phyloP scores from a whole-genome alignment of 1,140 invertebrate species.

The Euwallacea similis region DNA sequence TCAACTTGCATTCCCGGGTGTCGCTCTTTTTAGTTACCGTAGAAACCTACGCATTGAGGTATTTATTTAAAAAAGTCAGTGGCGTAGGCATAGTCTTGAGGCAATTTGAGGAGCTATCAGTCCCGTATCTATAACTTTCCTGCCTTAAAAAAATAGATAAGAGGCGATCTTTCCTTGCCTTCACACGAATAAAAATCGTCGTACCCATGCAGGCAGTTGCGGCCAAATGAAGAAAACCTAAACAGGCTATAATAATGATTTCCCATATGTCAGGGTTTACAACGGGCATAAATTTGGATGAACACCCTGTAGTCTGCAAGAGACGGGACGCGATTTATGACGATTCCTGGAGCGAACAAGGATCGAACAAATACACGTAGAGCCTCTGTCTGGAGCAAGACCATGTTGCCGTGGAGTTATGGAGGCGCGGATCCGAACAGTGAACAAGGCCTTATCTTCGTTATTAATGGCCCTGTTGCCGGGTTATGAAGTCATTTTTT shows the following conservation, averaged over 20 bases:
- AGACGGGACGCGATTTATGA: conserved; percentile 22
- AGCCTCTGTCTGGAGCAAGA: conserved; percentile 34
- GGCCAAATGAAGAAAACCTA: not conserved
- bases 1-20: too few species aligned
- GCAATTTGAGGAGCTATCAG: too few species aligned
- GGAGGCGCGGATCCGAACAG: conserved; percentile 8
- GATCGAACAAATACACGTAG: conserved; percentile 34
- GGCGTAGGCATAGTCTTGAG: too few species aligned
- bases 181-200: too few species aligned
- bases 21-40: too few species aligned
- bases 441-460: conserved; percentile 19
- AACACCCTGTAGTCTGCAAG: conserved; percentile 18
- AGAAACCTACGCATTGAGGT: too few species aligned
- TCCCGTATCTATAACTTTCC: too few species aligned
- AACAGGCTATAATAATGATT: not conserved
- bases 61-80: too few species aligned
- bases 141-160: too few species aligned
- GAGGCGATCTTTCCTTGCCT: too few species aligned
- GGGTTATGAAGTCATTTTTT: conserved; percentile 20
- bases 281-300: conserved; percentile 2
- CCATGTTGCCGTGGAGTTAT: conserved; percentile 23
- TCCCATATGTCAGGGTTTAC: not conserved
- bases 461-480: conserved; percentile 20
- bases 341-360: conserved; percentile 27
- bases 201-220: too few species aligned